Evolutionary conservation across 2,888 invertebrate species (phyloP).

Genomic region (Petrolisthes manimaculis): DNA sequence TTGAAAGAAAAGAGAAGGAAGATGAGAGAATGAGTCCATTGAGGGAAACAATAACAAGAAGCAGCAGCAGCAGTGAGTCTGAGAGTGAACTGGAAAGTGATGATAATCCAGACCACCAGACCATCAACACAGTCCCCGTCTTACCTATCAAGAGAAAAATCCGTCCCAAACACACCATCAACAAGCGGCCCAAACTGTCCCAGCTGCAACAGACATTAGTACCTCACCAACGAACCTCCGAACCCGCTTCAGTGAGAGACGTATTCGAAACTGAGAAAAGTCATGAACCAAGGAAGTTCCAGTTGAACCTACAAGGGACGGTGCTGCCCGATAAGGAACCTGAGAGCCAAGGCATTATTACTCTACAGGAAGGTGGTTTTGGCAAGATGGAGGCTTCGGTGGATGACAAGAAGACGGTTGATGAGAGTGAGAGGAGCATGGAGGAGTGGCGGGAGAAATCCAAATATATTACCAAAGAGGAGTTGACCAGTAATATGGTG

Average conservation of each 20-base stretch:
- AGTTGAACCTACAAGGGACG: slow-evolving; percentile 30
- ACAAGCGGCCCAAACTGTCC: slow-evolving; percentile 47
- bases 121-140: background rate
- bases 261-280: slow-evolving; percentile 33
- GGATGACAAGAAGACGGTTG: slow-evolving; percentile 54
- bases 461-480: slow-evolving; percentile 75
- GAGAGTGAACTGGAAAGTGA: slow-evolving; percentile 80
- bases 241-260: slow-evolving; percentile 19
- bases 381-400: slow-evolving; percentile 63
- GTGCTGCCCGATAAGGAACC: slow-evolving; percentile 15
- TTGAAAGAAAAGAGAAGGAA: slow-evolving; percentile 7
- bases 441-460: slow-evolving; percentile 59
- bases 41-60: background rate
- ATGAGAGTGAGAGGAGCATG: slow-evolving; percentile 66
- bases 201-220: slow-evolving; percentile 34
- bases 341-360: background rate
- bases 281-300: slow-evolving; percentile 29
- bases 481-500: slow-evolving; percentile 79
- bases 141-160: slow-evolving; percentile 34
- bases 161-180: slow-evolving; percentile 70
- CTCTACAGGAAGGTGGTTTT: slow-evolving; percentile 70
- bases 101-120: slow-evolving; percentile 68
- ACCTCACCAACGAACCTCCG: slow-evolving; percentile 17
- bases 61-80: background rate
- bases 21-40: background rate